These are phyloP conservation scores for Paedocypris sp. DNA, from an alignment of 2,113 vertebrate species.

Conservation along the genomic window DNA sequence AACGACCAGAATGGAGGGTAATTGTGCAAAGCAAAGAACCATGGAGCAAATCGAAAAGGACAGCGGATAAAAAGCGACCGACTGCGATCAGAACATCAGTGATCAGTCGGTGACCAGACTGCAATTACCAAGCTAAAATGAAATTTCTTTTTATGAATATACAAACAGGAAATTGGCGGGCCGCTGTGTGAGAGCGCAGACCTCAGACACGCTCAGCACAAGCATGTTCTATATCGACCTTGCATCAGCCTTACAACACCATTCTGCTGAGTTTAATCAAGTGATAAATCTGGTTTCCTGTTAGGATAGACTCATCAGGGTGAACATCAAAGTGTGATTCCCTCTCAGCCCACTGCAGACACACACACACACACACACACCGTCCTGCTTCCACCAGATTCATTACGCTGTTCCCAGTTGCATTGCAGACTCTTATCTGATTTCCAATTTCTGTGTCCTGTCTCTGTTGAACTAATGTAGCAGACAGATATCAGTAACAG, in stretches of 20 bases:
- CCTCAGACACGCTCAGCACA: background rate
- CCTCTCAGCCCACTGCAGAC: background rate
- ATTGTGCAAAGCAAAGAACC: background rate
- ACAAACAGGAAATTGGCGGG: conserved; percentile 8
- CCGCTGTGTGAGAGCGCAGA: background rate
- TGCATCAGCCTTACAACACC: conserved; percentile 3
- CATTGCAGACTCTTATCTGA: conserved; percentile 10
- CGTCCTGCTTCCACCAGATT: conserved; percentile 8
- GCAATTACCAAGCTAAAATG: background rate
- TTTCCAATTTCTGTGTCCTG: background rate
- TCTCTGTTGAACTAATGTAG: conserved; percentile 21
- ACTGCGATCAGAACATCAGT: background rate
- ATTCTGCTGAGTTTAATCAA: conserved; percentile 30
- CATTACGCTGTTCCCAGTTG: conserved; percentile 20
- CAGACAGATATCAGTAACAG: background rate
- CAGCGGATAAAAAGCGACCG: background rate
- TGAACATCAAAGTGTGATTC: conserved; percentile 22
- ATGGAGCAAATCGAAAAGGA: background rate
- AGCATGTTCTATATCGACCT: conserved; percentile 6
- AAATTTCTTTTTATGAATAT: conserved; percentile 7
- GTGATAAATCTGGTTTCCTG: conserved; percentile 39
- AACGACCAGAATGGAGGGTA: background rate
- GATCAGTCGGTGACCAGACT: background rate
- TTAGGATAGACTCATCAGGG: conserved; percentile 12
- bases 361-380: conserved; percentile 1